Evolutionary conservation across 1,140 invertebrate species (phyloP).

Genomic region (Drosophila tsacasi): DNA sequence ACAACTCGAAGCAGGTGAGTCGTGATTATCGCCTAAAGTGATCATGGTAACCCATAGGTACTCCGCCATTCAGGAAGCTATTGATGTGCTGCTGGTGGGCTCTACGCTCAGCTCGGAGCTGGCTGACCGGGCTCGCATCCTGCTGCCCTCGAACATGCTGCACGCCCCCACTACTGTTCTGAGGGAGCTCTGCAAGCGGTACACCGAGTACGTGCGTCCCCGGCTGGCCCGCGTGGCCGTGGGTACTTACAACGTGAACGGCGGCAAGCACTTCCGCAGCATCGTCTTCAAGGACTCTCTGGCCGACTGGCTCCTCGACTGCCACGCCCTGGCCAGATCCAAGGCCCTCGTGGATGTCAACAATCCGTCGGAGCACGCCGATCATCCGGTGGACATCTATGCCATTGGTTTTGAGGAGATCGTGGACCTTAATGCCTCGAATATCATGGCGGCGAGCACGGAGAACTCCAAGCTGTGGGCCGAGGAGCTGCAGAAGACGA

Average conservation of each 20-base stretch:
- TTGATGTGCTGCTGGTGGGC: constrained; percentile 97
- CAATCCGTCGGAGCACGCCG: constrained; percentile 84
- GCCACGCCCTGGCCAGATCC: constrained; percentile 85
- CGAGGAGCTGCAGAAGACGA: constrained; percentile 96
- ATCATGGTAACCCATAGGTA: too few relatives aligned
- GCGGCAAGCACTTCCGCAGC: constrained; percentile 98
- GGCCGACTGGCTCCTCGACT: constrained; percentile 97
- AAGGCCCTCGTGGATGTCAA: constrained; percentile 86
- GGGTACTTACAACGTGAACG: constrained; percentile 99
- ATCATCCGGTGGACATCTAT: constrained; percentile 94
- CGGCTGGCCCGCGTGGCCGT: constrained; percentile 92
- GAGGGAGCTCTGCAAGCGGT: constrained; percentile 93
- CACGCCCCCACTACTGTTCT: constrained; percentile 93
- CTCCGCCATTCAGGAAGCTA: constrained; percentile 92
- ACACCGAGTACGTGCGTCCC: constrained; percentile 92
- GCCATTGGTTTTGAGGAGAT: constrained; percentile 99
- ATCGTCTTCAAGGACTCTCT: constrained; percentile 98
- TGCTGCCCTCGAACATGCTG: constrained; percentile 94
- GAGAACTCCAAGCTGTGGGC: constrained; percentile 99
- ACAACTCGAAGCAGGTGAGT: constrained; percentile 93
- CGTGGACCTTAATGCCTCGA: constrained; percentile 99
- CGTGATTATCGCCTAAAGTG: too few relatives aligned
- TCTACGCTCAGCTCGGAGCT: constrained; percentile 96
- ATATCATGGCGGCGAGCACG: constrained; percentile 98
- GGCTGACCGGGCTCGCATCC: constrained; percentile 94